These are phyloP conservation scores for Platycheirus albimanus DNA, from an alignment of 2,888 invertebrate species.

Conservation along the genomic window DNA sequence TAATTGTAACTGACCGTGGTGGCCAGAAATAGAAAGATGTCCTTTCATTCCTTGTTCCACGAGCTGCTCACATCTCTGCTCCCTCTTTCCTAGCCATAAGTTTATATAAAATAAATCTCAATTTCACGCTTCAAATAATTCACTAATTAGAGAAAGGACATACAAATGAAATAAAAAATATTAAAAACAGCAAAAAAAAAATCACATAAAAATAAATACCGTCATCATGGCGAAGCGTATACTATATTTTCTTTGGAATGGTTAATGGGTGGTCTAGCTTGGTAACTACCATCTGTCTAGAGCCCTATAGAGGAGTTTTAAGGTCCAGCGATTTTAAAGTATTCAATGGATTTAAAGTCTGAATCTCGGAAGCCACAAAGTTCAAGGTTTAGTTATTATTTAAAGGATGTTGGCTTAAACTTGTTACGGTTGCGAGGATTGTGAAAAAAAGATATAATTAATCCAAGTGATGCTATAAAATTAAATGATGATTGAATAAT, in stretches of 20 bases:
- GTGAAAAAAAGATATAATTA: too few relatives aligned
- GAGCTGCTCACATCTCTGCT: not conserved
- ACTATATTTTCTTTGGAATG: constrained; percentile 15
- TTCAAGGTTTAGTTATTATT: constrained; percentile 18
- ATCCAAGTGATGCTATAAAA: too few relatives aligned
- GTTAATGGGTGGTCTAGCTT: constrained; percentile 24
- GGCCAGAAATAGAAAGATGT: constrained; percentile 19
- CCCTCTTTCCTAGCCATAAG: not conserved
- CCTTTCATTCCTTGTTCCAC: constrained; percentile 14
- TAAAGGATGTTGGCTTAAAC: constrained; percentile 25
- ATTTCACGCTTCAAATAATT: constrained; percentile 70
- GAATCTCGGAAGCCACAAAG: not conserved
- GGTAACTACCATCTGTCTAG: constrained; percentile 13
- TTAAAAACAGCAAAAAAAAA: constrained; percentile 27
- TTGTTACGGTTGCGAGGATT: too few relatives aligned
- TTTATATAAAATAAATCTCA: constrained; percentile 69
- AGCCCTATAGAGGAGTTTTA: constrained; percentile 27
- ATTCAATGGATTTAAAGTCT: constrained; percentile 9
- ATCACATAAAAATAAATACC: constrained; percentile 54
- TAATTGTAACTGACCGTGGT: constrained; percentile 34
- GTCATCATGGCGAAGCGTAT: constrained; percentile 4
- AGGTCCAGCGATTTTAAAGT: constrained; percentile 16
- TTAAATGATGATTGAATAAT: too few relatives aligned
- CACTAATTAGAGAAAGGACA: constrained; percentile 67
- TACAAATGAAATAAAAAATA: constrained; percentile 27